A percentile compares a stretch with the other conserved stretches of the same genome.
phyloP scores from a whole-genome alignment of 2,797 vertebrate species.

The Florisuga fusca region DNA sequence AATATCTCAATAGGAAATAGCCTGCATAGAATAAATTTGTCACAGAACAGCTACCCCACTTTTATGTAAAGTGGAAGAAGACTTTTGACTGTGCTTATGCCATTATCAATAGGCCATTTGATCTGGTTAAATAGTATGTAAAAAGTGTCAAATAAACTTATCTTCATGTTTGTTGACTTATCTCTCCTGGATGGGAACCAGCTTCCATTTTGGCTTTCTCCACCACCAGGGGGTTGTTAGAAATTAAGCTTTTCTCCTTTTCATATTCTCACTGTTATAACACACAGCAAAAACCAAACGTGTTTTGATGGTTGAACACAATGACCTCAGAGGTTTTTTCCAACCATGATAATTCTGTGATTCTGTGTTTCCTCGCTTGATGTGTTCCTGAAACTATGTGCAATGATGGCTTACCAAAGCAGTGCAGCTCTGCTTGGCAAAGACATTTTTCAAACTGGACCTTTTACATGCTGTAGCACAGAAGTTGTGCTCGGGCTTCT shows the following conservation, averaged over 20 bases:
- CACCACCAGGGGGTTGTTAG: not conserved
- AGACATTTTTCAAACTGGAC: not conserved
- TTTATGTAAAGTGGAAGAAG: not conserved
- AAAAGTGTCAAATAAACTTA: not conserved
- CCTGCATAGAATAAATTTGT: not conserved
- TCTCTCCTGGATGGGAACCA: not conserved
- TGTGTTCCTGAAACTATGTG: not conserved
- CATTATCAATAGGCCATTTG: not conserved
- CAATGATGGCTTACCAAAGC: not conserved
- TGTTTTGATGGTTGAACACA: not conserved
- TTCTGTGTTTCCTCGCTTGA: not conserved
- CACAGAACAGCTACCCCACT: not conserved
- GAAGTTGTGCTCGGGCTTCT: not conserved
- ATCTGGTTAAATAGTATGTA: not conserved
- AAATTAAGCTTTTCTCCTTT: not conserved
- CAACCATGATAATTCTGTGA: too few relatives aligned
- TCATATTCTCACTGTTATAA: not conserved
- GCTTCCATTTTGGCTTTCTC: not conserved
- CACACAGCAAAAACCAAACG: accelerated
- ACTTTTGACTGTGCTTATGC: not conserved
- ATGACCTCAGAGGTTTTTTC: too few relatives aligned
- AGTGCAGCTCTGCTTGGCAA: not conserved
- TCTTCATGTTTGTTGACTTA: not conserved
- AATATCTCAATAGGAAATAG: not conserved
- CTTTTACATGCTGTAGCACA: not conserved